Percentiles rank a stretch among this genome's conserved stretches.
phyloP scores from a whole-genome alignment of 2,113 vertebrate species.

The Oncorhynchus masou region DNA sequence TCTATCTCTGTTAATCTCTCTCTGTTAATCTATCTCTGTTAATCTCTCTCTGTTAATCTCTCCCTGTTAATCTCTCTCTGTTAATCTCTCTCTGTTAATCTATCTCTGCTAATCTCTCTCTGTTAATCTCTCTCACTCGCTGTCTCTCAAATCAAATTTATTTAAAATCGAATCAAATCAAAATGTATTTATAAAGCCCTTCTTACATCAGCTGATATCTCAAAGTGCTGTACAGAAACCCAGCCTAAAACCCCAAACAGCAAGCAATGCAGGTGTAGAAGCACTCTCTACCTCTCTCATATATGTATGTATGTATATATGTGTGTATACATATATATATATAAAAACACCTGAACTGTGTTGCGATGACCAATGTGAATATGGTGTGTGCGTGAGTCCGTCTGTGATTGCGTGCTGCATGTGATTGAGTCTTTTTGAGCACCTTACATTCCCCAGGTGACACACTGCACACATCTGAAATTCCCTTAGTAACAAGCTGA shows the following conservation, averaged over 20 bases:
- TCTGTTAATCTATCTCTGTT: not conserved
- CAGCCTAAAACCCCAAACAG: no score
- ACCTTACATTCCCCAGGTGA: not conserved
- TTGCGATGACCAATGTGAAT: conserved; percentile 69
- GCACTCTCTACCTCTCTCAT: no score
- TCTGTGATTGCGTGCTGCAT: not conserved
- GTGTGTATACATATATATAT: conserved; percentile 12
- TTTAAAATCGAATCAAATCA: no score
- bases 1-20: not conserved
- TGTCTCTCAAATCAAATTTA: no score
- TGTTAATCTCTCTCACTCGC: no score
- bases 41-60: not conserved
- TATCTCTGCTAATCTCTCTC: not conserved
- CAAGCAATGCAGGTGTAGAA: no score
- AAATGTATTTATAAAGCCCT: no score
- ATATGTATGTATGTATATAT: no score
- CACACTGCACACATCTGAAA: not conserved
- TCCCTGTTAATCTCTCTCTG: not conserved
- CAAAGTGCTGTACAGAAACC: no score
- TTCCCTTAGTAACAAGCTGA: not conserved
- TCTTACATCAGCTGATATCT: no score
- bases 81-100: not conserved
- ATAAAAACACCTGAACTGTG: conserved; percentile 75
- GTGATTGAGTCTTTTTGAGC: not conserved
- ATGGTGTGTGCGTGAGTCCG: not conserved